Percentiles rank a stretch among this genome's conserved stretches.
phyloP scores from a whole-genome alignment of 2,113 vertebrate genomes.

The Rhabdomys dilectus region DNA sequence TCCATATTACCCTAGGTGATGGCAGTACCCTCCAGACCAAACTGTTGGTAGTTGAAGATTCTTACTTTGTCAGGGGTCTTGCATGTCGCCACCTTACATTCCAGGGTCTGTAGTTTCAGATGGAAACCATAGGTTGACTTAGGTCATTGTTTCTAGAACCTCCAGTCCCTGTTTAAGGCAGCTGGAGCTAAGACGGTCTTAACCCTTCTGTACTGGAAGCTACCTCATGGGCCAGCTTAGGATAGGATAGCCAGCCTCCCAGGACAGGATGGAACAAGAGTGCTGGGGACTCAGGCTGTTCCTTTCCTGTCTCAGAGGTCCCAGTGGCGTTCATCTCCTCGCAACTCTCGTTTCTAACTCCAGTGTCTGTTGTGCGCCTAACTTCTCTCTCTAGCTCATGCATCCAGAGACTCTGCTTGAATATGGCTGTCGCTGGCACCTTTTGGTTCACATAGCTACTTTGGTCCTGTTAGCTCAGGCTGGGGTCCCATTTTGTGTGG shows the following conservation, averaged over 20 bases:
- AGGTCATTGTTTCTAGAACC: slow-evolving; percentile 32
- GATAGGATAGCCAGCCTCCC: not conserved
- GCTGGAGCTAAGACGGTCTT: slow-evolving; percentile 4
- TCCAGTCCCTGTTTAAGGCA: not conserved
- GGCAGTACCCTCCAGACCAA: slow-evolving; percentile 94
- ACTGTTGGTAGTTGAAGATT: slow-evolving; percentile 92
- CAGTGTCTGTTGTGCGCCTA: not conserved
- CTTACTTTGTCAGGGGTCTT: slow-evolving; percentile 76
- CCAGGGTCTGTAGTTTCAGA: slow-evolving; percentile 73
- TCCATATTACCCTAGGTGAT: slow-evolving; percentile 93
- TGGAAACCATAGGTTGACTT: slow-evolving; percentile 42
- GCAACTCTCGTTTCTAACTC: not conserved
- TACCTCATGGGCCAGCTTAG: not conserved
- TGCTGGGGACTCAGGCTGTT: not conserved
- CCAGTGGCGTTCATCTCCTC: not conserved
- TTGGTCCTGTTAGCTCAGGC: not conserved
- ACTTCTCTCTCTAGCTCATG: not conserved
- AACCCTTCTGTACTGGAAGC: not conserved
- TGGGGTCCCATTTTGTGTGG: not conserved
- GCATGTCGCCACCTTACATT: slow-evolving; percentile 54
- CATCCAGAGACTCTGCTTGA: not conserved
- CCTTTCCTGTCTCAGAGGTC: not conserved
- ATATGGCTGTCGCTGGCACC: not conserved
- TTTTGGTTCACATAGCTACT: not conserved
- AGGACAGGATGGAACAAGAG: not conserved